phyloP scores from a whole-genome alignment of 2,113 vertebrate species.

The Oreamnos americanus region DNA sequence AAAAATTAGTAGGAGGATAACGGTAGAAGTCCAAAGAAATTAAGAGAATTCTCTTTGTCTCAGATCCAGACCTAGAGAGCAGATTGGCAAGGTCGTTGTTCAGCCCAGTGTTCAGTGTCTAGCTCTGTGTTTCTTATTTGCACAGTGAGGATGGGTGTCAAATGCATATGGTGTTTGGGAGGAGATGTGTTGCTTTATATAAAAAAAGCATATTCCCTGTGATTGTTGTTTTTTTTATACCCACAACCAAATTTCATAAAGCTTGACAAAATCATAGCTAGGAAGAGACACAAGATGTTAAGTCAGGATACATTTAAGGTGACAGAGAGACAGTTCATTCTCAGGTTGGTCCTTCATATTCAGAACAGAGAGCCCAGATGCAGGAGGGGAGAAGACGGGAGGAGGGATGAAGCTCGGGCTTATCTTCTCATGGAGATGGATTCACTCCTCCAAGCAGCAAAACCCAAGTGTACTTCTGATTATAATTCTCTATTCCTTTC shows the following conservation, averaged over 20 bases:
- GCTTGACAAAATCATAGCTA: background rate
- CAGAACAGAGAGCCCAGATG: background rate
- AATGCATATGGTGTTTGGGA: background rate
- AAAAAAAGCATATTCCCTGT: background rate
- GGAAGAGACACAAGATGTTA: background rate
- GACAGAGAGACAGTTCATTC: background rate
- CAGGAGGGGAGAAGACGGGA: accelerated
- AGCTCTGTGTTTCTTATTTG: background rate
- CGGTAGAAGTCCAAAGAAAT: background rate
- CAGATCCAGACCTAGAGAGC: background rate
- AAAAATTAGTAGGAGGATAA: background rate
- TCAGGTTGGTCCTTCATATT: background rate
- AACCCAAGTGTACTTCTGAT: background rate
- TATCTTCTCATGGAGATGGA: background rate
- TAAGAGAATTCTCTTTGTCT: background rate
- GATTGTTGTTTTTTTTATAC: background rate
- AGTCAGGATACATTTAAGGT: background rate
- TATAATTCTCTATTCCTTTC: background rate
- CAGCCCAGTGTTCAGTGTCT: background rate
- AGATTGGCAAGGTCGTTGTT: background rate
- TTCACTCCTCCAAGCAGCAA: background rate
- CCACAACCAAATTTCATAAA: background rate
- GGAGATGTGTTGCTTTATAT: background rate
- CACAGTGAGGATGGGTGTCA: background rate
- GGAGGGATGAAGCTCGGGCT: accelerated